Evolutionary conservation across 2,797 vertebrate species (phyloP).

Genomic region (Percopsis omiscomaycus): DNA sequence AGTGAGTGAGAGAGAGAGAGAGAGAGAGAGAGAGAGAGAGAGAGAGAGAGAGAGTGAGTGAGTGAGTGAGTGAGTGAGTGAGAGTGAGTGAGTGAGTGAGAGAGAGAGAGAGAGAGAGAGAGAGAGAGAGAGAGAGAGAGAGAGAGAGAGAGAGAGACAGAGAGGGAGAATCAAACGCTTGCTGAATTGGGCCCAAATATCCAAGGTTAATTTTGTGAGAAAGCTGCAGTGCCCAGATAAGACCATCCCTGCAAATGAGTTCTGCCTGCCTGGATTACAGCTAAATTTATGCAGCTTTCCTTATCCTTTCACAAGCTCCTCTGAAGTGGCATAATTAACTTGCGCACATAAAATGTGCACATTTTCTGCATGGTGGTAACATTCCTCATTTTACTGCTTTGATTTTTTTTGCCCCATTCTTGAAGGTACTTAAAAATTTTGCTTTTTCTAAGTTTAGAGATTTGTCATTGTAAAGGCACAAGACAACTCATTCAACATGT

Average conservation of each 20-base stretch:
- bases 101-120: slow-evolving; percentile 26
- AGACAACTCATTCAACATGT: slow-evolving; percentile 53
- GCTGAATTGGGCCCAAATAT: slow-evolving; percentile 99
- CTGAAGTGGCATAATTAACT: slow-evolving; percentile 99
- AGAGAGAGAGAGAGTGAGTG: slow-evolving; percentile 71
- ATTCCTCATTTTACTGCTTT: slow-evolving; percentile 93
- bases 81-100: slow-evolving; percentile 23
- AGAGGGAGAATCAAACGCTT: slow-evolving; percentile 92
- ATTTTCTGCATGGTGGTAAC: slow-evolving; percentile 98
- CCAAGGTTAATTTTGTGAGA: slow-evolving; percentile 99
- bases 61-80: slow-evolving; percentile 40
- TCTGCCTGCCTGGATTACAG: slow-evolving; percentile 99
- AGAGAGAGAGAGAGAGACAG: slow-evolving; percentile 50
- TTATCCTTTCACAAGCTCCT: slow-evolving; percentile 99
- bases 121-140: slow-evolving; percentile 44
- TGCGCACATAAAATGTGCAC: slow-evolving; percentile 98
- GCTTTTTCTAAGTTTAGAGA: slow-evolving; percentile 75
- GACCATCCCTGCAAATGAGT: slow-evolving; percentile 99
- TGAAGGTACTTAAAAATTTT: slow-evolving; percentile 85
- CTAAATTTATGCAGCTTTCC: slow-evolving; percentile 99
- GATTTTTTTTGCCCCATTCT: slow-evolving; percentile 85
- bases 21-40: slow-evolving; percentile 42
- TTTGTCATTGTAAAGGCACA: slow-evolving; percentile 76
- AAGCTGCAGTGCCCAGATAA: slow-evolving; percentile 99
- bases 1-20: slow-evolving; percentile 22